Conservation (phyloP, 2,888 invertebrate species). For the Sicus ferrugineus region DNA sequence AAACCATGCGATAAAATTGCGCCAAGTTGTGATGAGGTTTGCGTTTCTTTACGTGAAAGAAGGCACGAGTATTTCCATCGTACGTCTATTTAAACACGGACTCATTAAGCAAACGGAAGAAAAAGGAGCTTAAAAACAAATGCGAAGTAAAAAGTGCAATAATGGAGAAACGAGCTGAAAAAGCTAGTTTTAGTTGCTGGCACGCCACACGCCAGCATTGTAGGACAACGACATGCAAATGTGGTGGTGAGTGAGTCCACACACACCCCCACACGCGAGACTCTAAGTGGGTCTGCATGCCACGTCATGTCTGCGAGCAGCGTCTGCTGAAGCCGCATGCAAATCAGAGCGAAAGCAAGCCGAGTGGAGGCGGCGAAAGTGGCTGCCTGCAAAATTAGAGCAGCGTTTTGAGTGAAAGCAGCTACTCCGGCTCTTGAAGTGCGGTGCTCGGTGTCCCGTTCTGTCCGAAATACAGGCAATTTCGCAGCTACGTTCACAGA, state of each 20-base stretch:
- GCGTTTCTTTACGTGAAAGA: no score
- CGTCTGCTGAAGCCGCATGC: slow-evolving; percentile 21
- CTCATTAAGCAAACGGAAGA: neutral
- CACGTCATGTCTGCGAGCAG: slow-evolving; percentile 6
- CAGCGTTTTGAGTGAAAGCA: neutral
- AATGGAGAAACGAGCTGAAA: neutral
- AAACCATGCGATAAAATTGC: neutral
- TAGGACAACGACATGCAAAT: slow-evolving; percentile 16
- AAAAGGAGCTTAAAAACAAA: neutral
- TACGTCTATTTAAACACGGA: neutral
- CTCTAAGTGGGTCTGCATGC: neutral
- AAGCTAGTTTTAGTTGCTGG: slow-evolving; percentile 16
- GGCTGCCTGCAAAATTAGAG: slow-evolving; percentile 11
- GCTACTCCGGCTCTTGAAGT: neutral
- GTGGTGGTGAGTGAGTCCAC: neutral
- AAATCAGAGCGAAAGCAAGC: slow-evolving; percentile 6
- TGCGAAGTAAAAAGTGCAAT: neutral
- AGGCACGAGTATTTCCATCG: no score
- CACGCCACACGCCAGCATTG: slow-evolving; percentile 14
- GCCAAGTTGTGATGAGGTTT: no score
- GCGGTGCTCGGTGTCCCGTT: neutral
- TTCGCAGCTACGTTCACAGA: neutral
- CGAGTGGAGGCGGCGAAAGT: slow-evolving; percentile 13
- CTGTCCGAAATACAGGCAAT: neutral
- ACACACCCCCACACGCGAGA: neutral